Evolutionary conservation across 2,113 vertebrate species (phyloP).

Genomic region (Ptychochromis oligacanthus): DNA sequence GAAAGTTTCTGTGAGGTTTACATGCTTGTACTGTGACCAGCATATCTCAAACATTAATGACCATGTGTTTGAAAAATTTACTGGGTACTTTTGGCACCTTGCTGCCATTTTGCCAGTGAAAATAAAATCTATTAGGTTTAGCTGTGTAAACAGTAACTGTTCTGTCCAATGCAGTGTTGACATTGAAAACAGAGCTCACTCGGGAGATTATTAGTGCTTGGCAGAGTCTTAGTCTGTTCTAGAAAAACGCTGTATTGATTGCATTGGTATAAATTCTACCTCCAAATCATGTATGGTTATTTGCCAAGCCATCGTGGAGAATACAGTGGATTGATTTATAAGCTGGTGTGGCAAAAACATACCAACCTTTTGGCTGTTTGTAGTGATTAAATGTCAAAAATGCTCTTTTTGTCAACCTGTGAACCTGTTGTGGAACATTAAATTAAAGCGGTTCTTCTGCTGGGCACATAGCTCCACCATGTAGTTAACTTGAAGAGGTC

Average conservation of each 20-base stretch:
- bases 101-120: slow-evolving; percentile 17
- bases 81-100: slow-evolving; percentile 1
- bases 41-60: background rate
- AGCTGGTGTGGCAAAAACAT: slow-evolving; percentile 22
- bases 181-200: slow-evolving; percentile 51
- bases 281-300: slow-evolving; percentile 18
- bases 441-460: too few species aligned
- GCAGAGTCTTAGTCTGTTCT: slow-evolving; percentile 22
- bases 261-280: slow-evolving; percentile 23
- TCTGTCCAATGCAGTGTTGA: slow-evolving; percentile 37
- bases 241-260: slow-evolving; percentile 43
- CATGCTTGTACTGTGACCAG: background rate
- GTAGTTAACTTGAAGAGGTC: background rate
- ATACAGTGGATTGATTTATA: slow-evolving; percentile 54
- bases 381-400: background rate
- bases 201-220: slow-evolving; percentile 42
- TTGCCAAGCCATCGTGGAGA: slow-evolving; percentile 46
- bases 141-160: slow-evolving; percentile 12
- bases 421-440: slow-evolving; percentile 10
- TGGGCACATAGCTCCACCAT: too few species aligned
- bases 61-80: background rate
- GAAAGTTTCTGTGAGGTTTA: background rate
- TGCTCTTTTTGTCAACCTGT: slow-evolving; percentile 14
- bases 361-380: slow-evolving; percentile 10
- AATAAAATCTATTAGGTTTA: background rate